Percentiles rank a stretch among this genome's conserved stretches.
phyloP scores from a whole-genome alignment of 2,888 invertebrate species.

The Heliconius charithonia region DNA sequence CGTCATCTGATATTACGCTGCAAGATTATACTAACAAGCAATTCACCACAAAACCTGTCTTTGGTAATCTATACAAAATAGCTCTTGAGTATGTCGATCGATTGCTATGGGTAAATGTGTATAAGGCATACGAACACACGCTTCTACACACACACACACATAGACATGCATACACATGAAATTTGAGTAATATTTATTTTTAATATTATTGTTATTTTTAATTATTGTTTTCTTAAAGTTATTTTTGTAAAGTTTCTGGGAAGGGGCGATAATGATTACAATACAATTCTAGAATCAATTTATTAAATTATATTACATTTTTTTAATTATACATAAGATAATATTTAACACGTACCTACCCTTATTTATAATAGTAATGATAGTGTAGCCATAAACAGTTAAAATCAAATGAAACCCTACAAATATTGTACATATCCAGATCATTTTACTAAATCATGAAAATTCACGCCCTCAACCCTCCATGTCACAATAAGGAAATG shows the following conservation, averaged over 20 bases:
- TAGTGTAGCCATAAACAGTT: constrained; percentile 72
- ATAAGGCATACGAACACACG: neutral
- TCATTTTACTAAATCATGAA: constrained; percentile 80
- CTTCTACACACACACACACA: no score
- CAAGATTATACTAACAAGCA: constrained; percentile 53
- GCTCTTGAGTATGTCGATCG: constrained; percentile 1
- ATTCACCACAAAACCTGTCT: constrained; percentile 47
- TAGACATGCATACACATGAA: no score
- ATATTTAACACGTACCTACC: neutral
- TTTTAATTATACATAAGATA: neutral
- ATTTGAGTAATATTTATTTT: no score
- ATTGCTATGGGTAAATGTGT: neutral
- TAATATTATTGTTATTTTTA: no score
- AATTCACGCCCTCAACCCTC: constrained; percentile 78
- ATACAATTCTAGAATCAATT: no score
- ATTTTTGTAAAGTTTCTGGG: no score
- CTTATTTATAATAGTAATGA: constrained; percentile 44
- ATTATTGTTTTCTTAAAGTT: no score
- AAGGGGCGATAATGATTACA: no score
- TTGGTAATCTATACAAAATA: constrained; percentile 48
- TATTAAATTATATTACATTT: neutral
- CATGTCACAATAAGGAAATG: constrained; percentile 76
- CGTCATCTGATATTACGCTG: constrained; percentile 41
- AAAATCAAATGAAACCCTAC: constrained; percentile 77
- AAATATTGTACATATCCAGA: constrained; percentile 77